Evolutionary conservation across 2,113 vertebrate species (phyloP).

Genomic region (Lagopus muta): DNA sequence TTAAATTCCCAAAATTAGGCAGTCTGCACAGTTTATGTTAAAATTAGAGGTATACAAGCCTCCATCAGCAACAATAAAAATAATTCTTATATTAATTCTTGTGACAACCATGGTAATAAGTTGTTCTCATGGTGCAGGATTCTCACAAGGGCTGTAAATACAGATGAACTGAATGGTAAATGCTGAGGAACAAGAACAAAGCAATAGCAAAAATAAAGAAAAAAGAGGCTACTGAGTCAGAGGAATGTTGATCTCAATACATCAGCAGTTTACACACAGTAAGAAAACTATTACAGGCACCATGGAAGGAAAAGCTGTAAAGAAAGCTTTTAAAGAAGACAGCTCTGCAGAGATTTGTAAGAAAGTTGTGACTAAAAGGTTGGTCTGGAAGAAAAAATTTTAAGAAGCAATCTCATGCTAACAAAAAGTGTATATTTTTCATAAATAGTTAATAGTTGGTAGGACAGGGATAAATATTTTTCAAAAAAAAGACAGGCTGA

Average conservation of each 20-base stretch:
- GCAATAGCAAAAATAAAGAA: not conserved
- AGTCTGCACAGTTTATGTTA: not conserved
- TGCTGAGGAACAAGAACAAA: not conserved
- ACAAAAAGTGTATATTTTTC: not conserved
- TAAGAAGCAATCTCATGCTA: accelerated
- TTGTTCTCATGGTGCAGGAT: not conserved
- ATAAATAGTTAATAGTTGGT: not conserved
- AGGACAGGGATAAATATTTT: not conserved
- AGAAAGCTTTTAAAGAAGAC: not conserved
- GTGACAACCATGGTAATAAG: not conserved
- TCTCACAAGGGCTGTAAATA: not conserved
- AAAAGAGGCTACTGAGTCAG: not conserved
- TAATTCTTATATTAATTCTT: not conserved
- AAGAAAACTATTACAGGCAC: not conserved
- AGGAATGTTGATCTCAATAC: not conserved
- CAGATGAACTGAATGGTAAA: not conserved
- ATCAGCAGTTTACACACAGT: not conserved
- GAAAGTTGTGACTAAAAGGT: not conserved
- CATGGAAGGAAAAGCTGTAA: not conserved
- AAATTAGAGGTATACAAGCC: not conserved
- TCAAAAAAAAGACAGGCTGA: not conserved
- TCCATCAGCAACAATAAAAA: not conserved
- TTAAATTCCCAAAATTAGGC: not conserved
- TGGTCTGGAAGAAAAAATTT: not conserved
- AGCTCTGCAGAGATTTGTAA: not conserved